phyloP scores from a whole-genome alignment of 2,797 vertebrate species.

The Pipistrellus nathusii region DNA sequence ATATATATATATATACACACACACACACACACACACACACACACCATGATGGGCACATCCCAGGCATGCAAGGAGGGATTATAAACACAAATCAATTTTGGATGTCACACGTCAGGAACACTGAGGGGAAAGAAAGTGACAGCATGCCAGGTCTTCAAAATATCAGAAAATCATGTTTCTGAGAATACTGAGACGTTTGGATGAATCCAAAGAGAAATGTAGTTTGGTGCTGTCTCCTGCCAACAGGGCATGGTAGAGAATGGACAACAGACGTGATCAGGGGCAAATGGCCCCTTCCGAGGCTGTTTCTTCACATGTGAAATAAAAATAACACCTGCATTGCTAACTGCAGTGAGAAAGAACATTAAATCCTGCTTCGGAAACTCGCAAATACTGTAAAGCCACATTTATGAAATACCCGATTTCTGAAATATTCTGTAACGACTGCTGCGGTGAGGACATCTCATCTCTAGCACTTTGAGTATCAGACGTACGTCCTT shows the following conservation, averaged over 20 bases:
- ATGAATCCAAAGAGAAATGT: not conserved
- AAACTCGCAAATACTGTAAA: not conserved
- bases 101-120: not conserved
- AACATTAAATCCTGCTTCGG: not conserved
- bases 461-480: not conserved
- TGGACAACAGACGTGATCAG: rapidly evolving
- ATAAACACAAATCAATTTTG: not conserved
- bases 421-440: not conserved
- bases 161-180: not conserved
- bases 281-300: not conserved
- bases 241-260: rapidly evolving
- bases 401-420: not conserved
- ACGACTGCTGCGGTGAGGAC: not conserved
- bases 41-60: not conserved
- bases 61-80: not conserved
- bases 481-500: not conserved
- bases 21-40: too few species aligned
- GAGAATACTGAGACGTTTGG: not conserved
- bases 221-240: not conserved
- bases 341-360: not conserved
- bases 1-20: too few species aligned
- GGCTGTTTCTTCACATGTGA: not conserved
- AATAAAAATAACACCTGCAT: not conserved
- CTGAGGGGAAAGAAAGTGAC: not conserved
- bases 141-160: not conserved